Base-by-base conservation (phyloP, 1,140 invertebrate species). In the Drosophila oshimai region DNA sequence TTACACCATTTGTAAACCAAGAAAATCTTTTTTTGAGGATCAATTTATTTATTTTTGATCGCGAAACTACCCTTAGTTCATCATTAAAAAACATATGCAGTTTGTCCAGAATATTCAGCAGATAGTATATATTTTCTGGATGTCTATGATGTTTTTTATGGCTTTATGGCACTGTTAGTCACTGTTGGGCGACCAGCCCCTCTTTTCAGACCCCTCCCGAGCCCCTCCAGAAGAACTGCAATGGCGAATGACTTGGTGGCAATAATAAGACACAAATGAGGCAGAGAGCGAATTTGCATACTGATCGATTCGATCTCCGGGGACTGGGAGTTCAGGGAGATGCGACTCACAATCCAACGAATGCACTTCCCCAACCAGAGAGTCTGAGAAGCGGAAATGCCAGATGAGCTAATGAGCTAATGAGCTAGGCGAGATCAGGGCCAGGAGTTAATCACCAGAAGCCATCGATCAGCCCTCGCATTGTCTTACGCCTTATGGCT, bases 131-230 rank as follows among this genome's bases (percentile, higher is more conserved):
- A 18, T 33, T 58, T 18, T 62, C 4, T 58, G 57, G 54, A 71
- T 44, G 60, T 46, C 65, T 79, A 86, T 71, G 42, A 49, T 54
- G 55, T 65, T 31, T 60, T 84, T 84, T 71, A 84, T 74, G 51
- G 34, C 80, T 80, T 75, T 79, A 62, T n/a, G n/a, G n/a, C 67
- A 73, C 55, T 39, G 74, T 84, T 84, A 86, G 80, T 84, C 80
- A 75, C 64, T 64, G 45, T 61, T 64, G n/a, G n/a, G 24, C 15
- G 42, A 15, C 17, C 37, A 6, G 15, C n/a, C 37, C 37, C n/a
- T n/a, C n/a, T n/a, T n/a, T n/a, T n/a, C 37, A 6, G 15, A 7
- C 37, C 37, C 12, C 18, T 29, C 7, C 53, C 12, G 57, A 51
- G 45, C 22, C 42, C 29, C 42, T 61, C 34, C 31, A 17, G 33